Conservation (phyloP, 2,113 vertebrate genomes). For the Erythrocercus mccallii region DNA sequence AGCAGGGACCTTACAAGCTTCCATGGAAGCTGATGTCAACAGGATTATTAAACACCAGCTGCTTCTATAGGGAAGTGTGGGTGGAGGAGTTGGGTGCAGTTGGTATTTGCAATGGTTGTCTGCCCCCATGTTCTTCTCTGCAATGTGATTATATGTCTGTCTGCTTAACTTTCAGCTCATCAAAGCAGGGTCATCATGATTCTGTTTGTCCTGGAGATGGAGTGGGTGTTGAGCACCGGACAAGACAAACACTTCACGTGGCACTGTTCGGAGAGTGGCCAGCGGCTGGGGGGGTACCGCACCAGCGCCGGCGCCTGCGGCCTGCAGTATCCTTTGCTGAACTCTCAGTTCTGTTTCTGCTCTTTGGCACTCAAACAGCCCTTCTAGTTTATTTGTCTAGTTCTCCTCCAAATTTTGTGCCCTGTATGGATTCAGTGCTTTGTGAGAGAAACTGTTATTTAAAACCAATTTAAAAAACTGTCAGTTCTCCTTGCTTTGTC, state of each 20-base stretch:
- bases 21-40: background rate
- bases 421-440: background rate
- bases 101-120: background rate
- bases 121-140: background rate
- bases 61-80: background rate
- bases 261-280: slow-evolving; percentile 95
- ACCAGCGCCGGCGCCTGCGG: slow-evolving; percentile 89
- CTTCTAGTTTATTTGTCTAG: background rate
- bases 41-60: background rate
- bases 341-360: background rate
- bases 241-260: slow-evolving; percentile 95
- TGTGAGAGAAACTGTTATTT: slow-evolving; percentile 9
- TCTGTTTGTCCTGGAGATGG: slow-evolving; percentile 96
- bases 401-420: background rate
- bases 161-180: slow-evolving; percentile 80
- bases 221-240: slow-evolving; percentile 94
- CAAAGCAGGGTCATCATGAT: slow-evolving; percentile 91
- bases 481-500: background rate
- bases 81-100: background rate
- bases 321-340: slow-evolving; percentile 92
- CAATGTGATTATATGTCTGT: background rate
- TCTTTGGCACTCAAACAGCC: background rate
- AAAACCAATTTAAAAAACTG: slow-evolving; percentile 8
- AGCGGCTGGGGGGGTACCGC: slow-evolving; percentile 87
- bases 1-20: background rate